These are phyloP conservation scores for Salminus brasiliensis DNA, from an alignment of 2,113 vertebrate species.

Conservation along the genomic window DNA sequence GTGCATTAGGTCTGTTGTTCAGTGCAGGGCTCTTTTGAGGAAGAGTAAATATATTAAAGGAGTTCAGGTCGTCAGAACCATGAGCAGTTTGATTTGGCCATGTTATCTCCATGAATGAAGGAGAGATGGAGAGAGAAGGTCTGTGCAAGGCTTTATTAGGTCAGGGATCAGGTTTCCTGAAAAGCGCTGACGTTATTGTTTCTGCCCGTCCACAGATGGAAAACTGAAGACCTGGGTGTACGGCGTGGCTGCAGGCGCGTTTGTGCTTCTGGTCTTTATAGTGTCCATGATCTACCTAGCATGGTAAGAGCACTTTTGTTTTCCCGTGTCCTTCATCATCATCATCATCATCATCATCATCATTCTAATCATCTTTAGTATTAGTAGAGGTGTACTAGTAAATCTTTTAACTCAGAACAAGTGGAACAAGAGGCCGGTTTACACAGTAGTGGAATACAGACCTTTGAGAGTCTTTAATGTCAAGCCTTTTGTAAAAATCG, in stretches of 20 bases:
- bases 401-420: too few species aligned
- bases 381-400: too few species aligned
- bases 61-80: too few species aligned
- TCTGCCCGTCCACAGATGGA: conserved; percentile 82
- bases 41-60: too few species aligned
- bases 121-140: too few species aligned
- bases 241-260: conserved; percentile 92
- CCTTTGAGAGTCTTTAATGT: too few species aligned
- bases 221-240: conserved; percentile 99
- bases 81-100: too few species aligned
- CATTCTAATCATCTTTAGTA: background rate
- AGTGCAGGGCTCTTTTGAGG: too few species aligned
- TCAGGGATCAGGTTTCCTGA: background rate
- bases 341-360: conserved; percentile 32
- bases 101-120: background rate
- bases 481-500: too few species aligned
- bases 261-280: conserved; percentile 98
- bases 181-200: background rate
- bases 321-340: background rate
- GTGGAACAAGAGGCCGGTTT: too few species aligned
- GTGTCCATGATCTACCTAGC: conserved; percentile 99
- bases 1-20: too few species aligned
- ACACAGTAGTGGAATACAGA: too few species aligned
- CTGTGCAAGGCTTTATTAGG: background rate
- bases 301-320: conserved; percentile 86